Percentiles rank a stretch among this genome's conserved stretches.
Conservation (phyloP, 2,888 invertebrate genomes). For the Hypomecis punctinalis region DNA sequence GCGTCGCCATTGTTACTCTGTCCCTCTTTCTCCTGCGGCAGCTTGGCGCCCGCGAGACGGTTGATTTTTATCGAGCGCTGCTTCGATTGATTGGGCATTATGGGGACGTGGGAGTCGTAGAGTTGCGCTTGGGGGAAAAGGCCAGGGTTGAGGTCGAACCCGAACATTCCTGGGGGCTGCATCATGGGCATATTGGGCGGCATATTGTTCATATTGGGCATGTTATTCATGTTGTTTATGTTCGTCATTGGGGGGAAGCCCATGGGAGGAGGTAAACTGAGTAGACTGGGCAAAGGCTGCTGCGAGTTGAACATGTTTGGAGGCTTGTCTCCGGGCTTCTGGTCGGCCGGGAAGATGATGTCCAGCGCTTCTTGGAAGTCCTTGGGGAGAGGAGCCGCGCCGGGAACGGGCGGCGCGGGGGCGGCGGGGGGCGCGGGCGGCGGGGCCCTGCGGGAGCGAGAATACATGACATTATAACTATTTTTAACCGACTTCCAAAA, state of each 20-base stretch:
- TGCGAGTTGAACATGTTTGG: constrained; percentile 47
- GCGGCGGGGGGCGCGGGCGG: constrained; percentile 1
- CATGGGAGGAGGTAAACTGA: constrained; percentile 44
- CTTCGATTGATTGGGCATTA: constrained; percentile 53
- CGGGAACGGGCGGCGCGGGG: constrained; percentile 39
- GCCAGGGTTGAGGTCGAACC: constrained; percentile 67
- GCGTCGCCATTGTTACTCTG: constrained; percentile 44
- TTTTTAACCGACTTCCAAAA: too few relatives aligned
- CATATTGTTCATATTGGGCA: background rate
- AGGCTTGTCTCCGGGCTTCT: constrained; percentile 53
- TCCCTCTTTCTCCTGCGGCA: background rate
- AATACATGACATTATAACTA: too few relatives aligned
- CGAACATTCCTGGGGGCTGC: constrained; percentile 64
- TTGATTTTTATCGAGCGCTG: constrained; percentile 10
- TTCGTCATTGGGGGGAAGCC: constrained; percentile 51
- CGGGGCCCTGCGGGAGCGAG: constrained; percentile 43
- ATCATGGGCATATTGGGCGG: constrained; percentile 23
- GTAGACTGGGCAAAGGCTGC: constrained; percentile 48
- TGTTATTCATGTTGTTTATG: constrained; percentile 37
- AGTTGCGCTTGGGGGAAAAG: constrained; percentile 68
- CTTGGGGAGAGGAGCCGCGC: constrained; percentile 74
- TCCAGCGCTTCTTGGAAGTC: constrained; percentile 88
- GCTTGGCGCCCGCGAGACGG: background rate
- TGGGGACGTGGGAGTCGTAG: constrained; percentile 73
- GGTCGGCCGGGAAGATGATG: constrained; percentile 85